Evolutionary conservation across 2,797 vertebrate species (phyloP).

Genomic region (Mus minutoides): DNA sequence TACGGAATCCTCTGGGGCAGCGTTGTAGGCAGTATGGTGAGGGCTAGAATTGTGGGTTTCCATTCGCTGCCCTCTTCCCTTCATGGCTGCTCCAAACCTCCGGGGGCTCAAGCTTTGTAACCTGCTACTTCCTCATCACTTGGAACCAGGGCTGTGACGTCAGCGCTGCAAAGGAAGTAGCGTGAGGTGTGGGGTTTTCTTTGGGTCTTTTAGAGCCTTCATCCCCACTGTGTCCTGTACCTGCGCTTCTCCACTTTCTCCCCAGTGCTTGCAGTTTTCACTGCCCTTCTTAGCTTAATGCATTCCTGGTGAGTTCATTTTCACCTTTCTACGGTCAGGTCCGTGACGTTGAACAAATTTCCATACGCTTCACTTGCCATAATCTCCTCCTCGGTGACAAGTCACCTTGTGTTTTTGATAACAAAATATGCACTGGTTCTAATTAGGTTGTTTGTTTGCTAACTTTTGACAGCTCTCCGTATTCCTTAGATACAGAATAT

Average conservation of each 20-base stretch:
- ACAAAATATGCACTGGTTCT: neutral
- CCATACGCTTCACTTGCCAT: neutral
- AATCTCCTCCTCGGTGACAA: neutral
- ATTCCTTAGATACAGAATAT: neutral
- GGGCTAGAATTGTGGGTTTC: neutral
- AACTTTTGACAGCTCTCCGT: neutral
- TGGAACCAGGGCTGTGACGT: neutral
- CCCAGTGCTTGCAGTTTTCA: neutral
- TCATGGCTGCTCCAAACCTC: neutral
- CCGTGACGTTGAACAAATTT: neutral
- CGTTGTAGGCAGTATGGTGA: neutral
- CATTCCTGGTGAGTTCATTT: neutral
- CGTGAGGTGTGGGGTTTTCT: neutral
- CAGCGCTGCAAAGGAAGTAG: neutral
- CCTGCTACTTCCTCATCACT: neutral
- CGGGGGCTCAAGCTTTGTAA: neutral
- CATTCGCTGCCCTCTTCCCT: neutral
- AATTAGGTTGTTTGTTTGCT: neutral
- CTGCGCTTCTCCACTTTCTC: neutral
- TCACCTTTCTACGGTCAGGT: neutral
- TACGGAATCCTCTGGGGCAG: neutral
- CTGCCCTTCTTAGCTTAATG: neutral
- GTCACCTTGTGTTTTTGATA: neutral
- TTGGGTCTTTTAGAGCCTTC: neutral
- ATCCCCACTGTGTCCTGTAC: neutral